Evolutionary conservation across 1,140 invertebrate species (phyloP).

Genomic region (Latrodectus geometricus): DNA sequence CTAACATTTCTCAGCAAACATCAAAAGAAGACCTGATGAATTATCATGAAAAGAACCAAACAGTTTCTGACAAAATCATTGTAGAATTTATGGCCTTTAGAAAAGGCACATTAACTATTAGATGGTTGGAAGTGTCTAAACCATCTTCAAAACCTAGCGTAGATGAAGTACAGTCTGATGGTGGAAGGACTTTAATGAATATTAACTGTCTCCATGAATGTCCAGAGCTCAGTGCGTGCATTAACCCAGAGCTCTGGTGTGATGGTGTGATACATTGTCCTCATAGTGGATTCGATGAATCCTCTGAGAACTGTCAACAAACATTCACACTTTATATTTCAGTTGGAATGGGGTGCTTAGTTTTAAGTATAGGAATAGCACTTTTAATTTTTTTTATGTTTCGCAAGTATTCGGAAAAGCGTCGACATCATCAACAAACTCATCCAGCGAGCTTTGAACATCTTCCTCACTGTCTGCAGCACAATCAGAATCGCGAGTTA

Average conservation of each 20-base stretch:
- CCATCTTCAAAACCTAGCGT: conserved; percentile 61
- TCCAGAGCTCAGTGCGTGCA: conserved; percentile 87
- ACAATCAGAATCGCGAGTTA: conserved; percentile 46
- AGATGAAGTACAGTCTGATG: conserved; percentile 70
- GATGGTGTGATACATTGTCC: conserved; percentile 87
- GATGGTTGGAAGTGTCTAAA: conserved; percentile 86
- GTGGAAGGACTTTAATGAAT: conserved; percentile 65
- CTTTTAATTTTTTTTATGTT: conserved; percentile 35
- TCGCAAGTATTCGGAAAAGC: conserved; percentile 4
- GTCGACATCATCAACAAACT: conserved; percentile 33
- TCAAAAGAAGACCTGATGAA: conserved; percentile 4
- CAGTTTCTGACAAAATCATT: conserved; percentile 78
- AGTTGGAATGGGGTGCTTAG: conserved; percentile 32
- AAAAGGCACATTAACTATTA: conserved; percentile 79
- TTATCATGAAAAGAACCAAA: conserved; percentile 76
- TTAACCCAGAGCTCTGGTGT: conserved; percentile 88
- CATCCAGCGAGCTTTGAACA: conserved; percentile 32
- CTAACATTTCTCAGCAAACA: background rate
- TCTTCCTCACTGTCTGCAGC: conserved; percentile 43
- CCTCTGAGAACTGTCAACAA: conserved; percentile 74
- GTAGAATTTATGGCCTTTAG: conserved; percentile 82
- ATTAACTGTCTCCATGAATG: conserved; percentile 84
- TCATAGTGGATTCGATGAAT: conserved; percentile 86
- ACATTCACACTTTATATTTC: conserved; percentile 56
- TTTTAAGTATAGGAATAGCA: conserved; percentile 3